Base-by-base conservation (phyloP, 2,888 invertebrate species). In the Dromius quadrimaculatus region DNA sequence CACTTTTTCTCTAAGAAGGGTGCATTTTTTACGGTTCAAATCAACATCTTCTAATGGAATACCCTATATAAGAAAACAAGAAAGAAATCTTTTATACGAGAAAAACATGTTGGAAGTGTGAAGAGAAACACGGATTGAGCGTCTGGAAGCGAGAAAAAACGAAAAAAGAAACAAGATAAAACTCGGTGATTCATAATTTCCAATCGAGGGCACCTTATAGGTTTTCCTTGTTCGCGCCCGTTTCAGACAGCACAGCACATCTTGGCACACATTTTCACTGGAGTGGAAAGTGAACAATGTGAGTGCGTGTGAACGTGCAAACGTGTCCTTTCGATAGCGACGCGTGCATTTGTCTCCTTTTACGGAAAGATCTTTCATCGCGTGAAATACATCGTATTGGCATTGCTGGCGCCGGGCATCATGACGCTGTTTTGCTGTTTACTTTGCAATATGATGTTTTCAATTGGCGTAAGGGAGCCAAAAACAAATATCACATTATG, bases 291-390 rank as follows among this genome's bases (percentile, higher is more conserved):
- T 20, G 45, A 45, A 45, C 19, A 20, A 45, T 20, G 50, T 54
- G 50, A 54, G 50, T 28, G 28, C 28, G 28, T 43, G 43, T 4
- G 43, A 15, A 41, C 61, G 41, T 61, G 61, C 38, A 11, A 61
- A 41, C 61, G 61, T 61, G 61, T 61, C 41, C 50, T 41, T 61
- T 61, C 61, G 41, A 41, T 61, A 23, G 38, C 36, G 41, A 61
- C 41, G 61, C 32, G 61, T 41, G 61, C 41, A 38, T 61, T 61
- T 61, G 61, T 38, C 61, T 38, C 61, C 38, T 41, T 38, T 61
- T 41, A 38, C 13, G 38, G n/a, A n/a, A 61, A 61, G 61, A 61
- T 61, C 38, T 61, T 38, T 38, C 61, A 22, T 2, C 15, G 28
- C 28, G 50, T 15, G 50, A 28, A 28, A 28, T 28, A 28, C 50